Evolutionary conservation across 2,113 vertebrate species (phyloP).

Genomic region (Prionailurus bengalensis): DNA sequence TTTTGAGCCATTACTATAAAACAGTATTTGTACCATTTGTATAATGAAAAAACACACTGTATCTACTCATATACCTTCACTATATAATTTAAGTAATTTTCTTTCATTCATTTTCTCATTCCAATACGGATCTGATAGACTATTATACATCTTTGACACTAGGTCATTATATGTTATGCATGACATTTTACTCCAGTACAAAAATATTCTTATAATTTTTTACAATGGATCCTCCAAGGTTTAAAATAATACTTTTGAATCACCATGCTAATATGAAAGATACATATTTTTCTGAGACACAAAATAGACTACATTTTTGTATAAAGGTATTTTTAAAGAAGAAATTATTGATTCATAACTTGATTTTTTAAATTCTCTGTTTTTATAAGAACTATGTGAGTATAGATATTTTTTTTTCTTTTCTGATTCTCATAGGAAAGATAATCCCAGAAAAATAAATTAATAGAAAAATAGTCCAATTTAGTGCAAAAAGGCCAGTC

Average conservation of each 20-base stretch:
- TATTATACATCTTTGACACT: neutral
- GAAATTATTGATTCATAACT: neutral
- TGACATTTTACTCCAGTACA: neutral
- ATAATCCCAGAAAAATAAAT: neutral
- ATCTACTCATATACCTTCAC: neutral
- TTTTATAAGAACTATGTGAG: neutral
- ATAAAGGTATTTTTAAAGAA: neutral
- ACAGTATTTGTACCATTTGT: neutral
- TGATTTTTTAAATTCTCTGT: neutral
- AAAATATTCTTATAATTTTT: conserved; percentile 15
- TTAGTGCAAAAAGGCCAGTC: neutral
- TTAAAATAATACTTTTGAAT: conserved; percentile 26
- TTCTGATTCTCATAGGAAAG: neutral
- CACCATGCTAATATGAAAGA: neutral
- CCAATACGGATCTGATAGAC: neutral
- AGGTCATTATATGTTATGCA: neutral
- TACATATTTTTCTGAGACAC: neutral
- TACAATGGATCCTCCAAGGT: neutral
- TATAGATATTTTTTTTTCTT: neutral
- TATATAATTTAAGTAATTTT: neutral
- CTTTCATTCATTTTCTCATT: neutral
- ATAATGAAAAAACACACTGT: neutral
- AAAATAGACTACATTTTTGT: neutral
- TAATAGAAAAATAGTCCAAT: neutral
- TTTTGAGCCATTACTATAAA: neutral